Percentiles rank a stretch among this genome's conserved stretches.
Conservation (phyloP, 2,888 invertebrate genomes). For the Iselma pallidipennis region DNA sequence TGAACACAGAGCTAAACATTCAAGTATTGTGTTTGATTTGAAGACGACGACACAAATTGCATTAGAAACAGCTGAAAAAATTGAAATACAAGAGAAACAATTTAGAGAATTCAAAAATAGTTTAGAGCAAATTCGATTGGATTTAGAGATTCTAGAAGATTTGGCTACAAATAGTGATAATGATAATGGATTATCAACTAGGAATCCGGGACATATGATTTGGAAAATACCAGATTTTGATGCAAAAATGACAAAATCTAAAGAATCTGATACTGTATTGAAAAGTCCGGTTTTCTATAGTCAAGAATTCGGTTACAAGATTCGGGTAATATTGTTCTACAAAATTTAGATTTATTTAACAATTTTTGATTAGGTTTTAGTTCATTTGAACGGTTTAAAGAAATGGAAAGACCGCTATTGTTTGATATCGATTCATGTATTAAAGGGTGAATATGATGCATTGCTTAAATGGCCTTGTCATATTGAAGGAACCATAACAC, state of each 20-base stretch:
- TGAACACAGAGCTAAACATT: constrained; percentile 57
- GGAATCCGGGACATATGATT: constrained; percentile 62
- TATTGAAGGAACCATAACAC: constrained; percentile 65
- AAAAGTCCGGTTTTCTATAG: constrained; percentile 72
- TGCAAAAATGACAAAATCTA: constrained; percentile 69
- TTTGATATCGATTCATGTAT: constrained; percentile 69
- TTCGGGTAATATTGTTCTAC: constrained; percentile 61
- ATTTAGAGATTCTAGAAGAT: constrained; percentile 57
- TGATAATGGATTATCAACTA: not conserved
- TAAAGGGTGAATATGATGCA: constrained; percentile 73
- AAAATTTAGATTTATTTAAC: constrained; percentile 4
- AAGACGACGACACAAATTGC: constrained; percentile 59
- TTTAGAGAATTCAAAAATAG: constrained; percentile 51
- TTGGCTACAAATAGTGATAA: constrained; percentile 5
- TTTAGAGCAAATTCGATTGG: constrained; percentile 56
- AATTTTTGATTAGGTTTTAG: constrained; percentile 61
- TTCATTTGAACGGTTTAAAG: constrained; percentile 74
- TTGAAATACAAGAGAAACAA: constrained; percentile 58
- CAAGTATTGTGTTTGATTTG: constrained; percentile 57
- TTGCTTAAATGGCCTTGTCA: constrained; percentile 75
- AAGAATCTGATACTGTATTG: constrained; percentile 65
- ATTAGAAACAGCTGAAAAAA: constrained; percentile 59
- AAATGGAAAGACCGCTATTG: constrained; percentile 77
- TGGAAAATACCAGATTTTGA: constrained; percentile 73
- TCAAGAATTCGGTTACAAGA: constrained; percentile 73